These are phyloP conservation scores for Salvator merianae DNA, from an alignment of 2,113 vertebrate species.

Conservation along the genomic window DNA sequence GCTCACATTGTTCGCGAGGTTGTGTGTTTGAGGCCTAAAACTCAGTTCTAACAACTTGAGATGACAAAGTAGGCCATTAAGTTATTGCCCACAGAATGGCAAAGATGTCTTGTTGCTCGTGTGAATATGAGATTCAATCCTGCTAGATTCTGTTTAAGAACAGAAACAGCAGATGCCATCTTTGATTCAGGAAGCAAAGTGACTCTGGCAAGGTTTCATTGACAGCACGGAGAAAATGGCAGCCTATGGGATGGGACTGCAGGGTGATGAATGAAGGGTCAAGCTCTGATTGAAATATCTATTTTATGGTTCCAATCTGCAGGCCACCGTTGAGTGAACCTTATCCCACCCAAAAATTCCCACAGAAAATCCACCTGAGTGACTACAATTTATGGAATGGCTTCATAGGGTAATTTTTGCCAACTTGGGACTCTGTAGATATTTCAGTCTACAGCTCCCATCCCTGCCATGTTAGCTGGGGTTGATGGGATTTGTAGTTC, in stretches of 20 bases:
- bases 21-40: neutral
- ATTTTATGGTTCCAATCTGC: too few relatives aligned
- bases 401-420: neutral
- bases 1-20: neutral
- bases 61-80: neutral
- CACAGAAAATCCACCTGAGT: neutral
- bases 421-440: too few relatives aligned
- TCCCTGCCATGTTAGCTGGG: too few relatives aligned
- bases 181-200: neutral
- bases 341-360: neutral
- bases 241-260: too few relatives aligned
- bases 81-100: neutral
- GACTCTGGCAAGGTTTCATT: neutral
- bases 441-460: too few relatives aligned
- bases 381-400: neutral
- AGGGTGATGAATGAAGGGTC: too few relatives aligned
- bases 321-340: neutral
- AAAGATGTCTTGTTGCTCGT: neutral
- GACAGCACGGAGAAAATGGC: neutral
- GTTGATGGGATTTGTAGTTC: too few relatives aligned
- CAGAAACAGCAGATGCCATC: neutral
- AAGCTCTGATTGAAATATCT: too few relatives aligned
- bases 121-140: neutral
- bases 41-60: neutral
- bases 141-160: neutral